Evolutionary conservation across 35 echinoderm and acorn worm species (phyloP), one percentile per base, ranked within the genome.

Genomic region (Acanthaster planci): DNA sequence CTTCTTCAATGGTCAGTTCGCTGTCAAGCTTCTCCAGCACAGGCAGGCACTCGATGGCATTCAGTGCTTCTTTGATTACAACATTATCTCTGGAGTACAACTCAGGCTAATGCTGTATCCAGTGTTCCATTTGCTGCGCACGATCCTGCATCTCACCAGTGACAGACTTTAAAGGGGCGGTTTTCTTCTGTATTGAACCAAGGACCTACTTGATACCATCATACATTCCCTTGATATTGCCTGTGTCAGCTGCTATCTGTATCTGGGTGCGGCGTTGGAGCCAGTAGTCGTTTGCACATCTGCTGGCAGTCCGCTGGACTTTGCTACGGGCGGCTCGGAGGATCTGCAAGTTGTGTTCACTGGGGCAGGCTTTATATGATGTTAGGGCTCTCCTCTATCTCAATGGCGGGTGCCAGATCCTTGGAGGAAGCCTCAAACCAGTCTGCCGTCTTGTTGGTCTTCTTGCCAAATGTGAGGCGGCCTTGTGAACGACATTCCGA

Each of bases 391-490:
- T 9, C 19, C 52, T 54, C 52, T 9, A 9, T 54, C 19, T 54
- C 52, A 9, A 76, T 37, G 27, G 35, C 9, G 23, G 68, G 35
- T 9, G 35, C 9, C 68, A 76, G 68, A 8, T 76, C 68, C 68
- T 76, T 27, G 27, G 68, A 9, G 27, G 9, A 27, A 29, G 68
- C 68, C 68, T 76, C 68, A 23, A 76, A 76, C 68, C 68, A 76
- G 23, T 76, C 68, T 7, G 68, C 8, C 27, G 68, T 12, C 35
- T 76, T 76, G 68, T 12, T 37, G 9, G 9, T 9, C 35, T 27
- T 22, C 35, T 76, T 76, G n/a, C 68, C 68, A 23, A 76, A 76
- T 9, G 68, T 76, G 68, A 29, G 12, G 68, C 68, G 35, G 68
- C 35, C 10, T 76, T 76, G 68, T 76, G 30, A 27, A 76, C 35